Evolutionary conservation across 2,888 invertebrate genomes (phyloP).

Genomic region (Tipula helvola): DNA sequence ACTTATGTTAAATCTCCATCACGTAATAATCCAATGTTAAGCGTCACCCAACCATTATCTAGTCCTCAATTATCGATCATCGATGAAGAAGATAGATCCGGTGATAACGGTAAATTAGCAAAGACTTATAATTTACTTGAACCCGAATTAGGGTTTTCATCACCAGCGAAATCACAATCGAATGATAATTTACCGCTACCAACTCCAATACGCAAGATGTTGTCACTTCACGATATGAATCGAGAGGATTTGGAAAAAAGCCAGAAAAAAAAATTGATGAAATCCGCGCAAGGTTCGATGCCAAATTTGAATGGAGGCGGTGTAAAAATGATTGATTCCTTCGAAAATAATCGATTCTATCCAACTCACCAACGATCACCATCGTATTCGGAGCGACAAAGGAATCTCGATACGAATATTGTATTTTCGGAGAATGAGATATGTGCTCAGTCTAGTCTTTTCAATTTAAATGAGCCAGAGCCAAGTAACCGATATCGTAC

Average conservation of each 20-base stretch:
- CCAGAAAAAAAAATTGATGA: conserved; percentile 10
- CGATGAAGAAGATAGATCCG: background rate
- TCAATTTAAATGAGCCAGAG: conserved; percentile 28
- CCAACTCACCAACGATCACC: background rate
- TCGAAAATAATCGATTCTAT: conserved; percentile 34
- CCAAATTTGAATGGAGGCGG: conserved; percentile 35
- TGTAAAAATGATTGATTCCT: conserved; percentile 29
- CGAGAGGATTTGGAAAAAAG: conserved; percentile 11
- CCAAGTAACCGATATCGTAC: background rate
- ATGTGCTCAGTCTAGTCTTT: conserved; percentile 34
- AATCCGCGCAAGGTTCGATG: conserved; percentile 32
- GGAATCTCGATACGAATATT: background rate
- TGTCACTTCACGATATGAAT: conserved; percentile 32
- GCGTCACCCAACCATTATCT: background rate
- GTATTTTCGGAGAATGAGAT: conserved; percentile 33
- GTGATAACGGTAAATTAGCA: background rate
- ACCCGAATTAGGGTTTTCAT: background rate
- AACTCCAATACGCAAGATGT: conserved; percentile 29
- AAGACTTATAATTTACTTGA: background rate
- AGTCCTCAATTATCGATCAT: background rate
- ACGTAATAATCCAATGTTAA: background rate
- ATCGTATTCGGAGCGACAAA: background rate
- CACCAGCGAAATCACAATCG: background rate
- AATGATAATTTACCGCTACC: background rate
- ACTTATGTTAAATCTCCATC: conserved; percentile 8